Evolutionary conservation across 1,140 invertebrate genomes (phyloP).

Genomic region (Epicauta chinensis): DNA sequence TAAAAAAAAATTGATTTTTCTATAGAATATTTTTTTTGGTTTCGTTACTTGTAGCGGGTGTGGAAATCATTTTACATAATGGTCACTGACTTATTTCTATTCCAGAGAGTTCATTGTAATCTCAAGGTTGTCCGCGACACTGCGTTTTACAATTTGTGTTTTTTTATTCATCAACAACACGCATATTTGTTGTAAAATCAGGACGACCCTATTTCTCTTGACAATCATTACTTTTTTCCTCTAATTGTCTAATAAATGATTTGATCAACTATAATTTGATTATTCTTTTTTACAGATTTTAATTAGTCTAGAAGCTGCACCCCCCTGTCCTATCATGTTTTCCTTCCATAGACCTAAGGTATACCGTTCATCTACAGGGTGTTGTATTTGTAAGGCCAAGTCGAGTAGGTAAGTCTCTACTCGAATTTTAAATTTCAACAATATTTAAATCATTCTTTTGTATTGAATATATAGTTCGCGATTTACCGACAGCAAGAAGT

Average conservation of each 20-base stretch:
- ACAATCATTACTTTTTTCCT: too few species aligned
- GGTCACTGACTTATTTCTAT: conserved; percentile 12
- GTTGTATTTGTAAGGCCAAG: conserved; percentile 86
- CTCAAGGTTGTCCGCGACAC: conserved; percentile 4
- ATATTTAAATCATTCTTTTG: neutral
- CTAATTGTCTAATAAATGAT: too few species aligned
- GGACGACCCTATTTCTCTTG: too few species aligned
- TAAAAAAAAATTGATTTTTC: too few species aligned
- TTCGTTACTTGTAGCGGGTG: too few species aligned
- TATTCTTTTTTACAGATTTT: conserved; percentile 20
- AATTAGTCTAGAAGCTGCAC: conserved; percentile 20
- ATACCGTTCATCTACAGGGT: conserved; percentile 75
- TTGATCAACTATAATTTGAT: too few species aligned
- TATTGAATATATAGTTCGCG: conserved; percentile 57
- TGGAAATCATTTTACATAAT: neutral
- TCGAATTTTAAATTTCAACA: neutral
- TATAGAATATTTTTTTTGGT: too few species aligned
- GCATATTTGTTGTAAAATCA: too few species aligned
- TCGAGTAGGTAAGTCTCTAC: conserved; percentile 57
- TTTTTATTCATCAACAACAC: too few species aligned
- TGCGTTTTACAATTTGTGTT: neutral
- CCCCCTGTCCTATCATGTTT: conserved; percentile 57
- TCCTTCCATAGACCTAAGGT: conserved; percentile 87
- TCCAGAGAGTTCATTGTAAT: conserved; percentile 15
- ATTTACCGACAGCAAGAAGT: conserved; percentile 82